Evolutionary conservation across 2,797 vertebrate genomes (phyloP), one percentile per base, ranked within the genome.

Genomic region (Clamator glandarius): DNA sequence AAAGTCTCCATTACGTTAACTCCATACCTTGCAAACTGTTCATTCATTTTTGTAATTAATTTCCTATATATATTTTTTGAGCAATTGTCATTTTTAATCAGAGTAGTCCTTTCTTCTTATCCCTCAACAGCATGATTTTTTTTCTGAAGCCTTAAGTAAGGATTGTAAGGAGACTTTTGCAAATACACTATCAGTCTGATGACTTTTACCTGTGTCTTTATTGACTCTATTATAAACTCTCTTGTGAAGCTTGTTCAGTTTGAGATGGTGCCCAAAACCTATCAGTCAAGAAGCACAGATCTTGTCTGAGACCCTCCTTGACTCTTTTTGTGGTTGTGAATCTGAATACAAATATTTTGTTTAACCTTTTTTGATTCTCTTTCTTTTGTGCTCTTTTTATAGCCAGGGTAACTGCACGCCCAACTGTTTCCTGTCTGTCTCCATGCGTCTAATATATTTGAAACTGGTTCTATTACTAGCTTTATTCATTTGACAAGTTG

Each of bases 351-450:
- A 92, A 89, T 59, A 63, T 41, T 61, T 92, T 76, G 55, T 74
- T 92, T 89, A 87, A 84, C 54, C 62, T 89, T 84, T 88, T 80
- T 44, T 80, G 35, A 57, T 63, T 79, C 20, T 70, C 41, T 59
- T 51, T 87, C 62, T 55, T 90, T 96, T 87, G 55, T 84, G 41
- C 20, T 82, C 36, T 50, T 75, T 93, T 85, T 76, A 85, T 44
- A 89, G 70, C 14, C 31, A 76, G 48, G 59, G 84, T 94, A 82
- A 92, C 36, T 55, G 55, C 18, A 14, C 59, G 28, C 35, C 39
- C 70, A 90, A 79, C 80, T 84, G 81, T 93, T 94, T 94, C 91
- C 91, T 89, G 89, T 89, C 84, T 89, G 59, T 33, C 25, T 83
- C 95, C 78, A 17, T 87, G 50, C 3, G 36, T 66, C 52, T 77